A percentile compares a stretch with the other conserved stretches of the same genome.
phyloP scores from a whole-genome alignment of 2,113 vertebrate species.

The Pangasianodon hypophthalmus region DNA sequence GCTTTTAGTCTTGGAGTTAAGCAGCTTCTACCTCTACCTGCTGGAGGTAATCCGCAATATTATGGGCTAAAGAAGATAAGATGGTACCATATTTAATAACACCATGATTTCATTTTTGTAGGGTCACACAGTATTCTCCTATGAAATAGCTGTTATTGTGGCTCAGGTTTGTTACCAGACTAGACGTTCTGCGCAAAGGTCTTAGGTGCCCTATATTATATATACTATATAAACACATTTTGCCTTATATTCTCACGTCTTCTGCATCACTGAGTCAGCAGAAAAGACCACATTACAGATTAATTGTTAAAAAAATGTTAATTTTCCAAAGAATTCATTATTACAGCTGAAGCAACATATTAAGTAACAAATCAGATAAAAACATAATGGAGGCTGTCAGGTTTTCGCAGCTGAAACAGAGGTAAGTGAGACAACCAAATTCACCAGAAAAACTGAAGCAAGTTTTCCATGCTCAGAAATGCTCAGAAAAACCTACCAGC shows the following conservation, averaged over 20 bases:
- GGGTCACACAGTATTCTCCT: not conserved
- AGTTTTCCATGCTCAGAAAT: not conserved
- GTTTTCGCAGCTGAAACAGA: not conserved
- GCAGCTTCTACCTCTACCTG: not conserved
- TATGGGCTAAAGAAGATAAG: not conserved
- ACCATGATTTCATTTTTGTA: not conserved
- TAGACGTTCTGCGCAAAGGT: not conserved
- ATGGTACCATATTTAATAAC: conserved; percentile 2
- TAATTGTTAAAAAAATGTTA: no score
- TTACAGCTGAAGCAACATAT: not conserved
- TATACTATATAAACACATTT: not conserved
- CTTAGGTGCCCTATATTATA: not conserved
- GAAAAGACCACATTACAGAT: not conserved
- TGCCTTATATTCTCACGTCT: not conserved
- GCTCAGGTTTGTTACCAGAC: not conserved
- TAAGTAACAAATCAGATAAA: not conserved
- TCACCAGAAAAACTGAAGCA: not conserved
- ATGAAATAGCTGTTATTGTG: not conserved
- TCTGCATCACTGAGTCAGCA: not conserved
- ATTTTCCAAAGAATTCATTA: not conserved
- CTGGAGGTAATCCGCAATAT: not conserved
- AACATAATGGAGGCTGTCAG: not conserved
- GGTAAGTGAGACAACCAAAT: not conserved
- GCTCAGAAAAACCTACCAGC: not conserved
- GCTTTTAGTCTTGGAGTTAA: not conserved